Evolutionary conservation across 2,888 invertebrate genomes (phyloP).

Genomic region (Tetropium fuscum): DNA sequence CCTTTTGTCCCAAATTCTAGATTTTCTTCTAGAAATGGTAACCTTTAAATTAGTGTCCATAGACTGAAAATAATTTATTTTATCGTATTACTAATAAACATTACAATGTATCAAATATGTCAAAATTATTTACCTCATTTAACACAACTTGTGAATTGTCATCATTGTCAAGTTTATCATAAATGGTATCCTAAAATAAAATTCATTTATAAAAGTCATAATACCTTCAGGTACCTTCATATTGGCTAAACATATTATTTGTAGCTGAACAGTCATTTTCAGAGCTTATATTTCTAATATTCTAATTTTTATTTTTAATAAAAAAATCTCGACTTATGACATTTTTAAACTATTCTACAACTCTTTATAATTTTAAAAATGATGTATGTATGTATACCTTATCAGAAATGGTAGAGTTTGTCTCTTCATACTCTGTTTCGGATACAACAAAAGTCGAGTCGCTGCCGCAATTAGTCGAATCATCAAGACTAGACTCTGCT

Average conservation of each 20-base stretch:
- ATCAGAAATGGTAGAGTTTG: conserved; percentile 6
- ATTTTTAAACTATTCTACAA: too few species aligned
- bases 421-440: conserved; percentile 3
- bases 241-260: conserved; percentile 11
- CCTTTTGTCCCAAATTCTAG: conserved; percentile 12
- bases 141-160: background rate
- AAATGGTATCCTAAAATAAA: background rate
- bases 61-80: conserved; percentile 5
- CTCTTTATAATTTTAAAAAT: conserved; percentile 7
- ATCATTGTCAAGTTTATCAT: background rate
- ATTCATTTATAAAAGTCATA: background rate
- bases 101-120: background rate
- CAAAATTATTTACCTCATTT: conserved; percentile 1
- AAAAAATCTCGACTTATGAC: too few species aligned
- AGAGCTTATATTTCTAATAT: too few species aligned
- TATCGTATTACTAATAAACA: background rate
- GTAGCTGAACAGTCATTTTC: conserved; percentile 11
- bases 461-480: background rate
- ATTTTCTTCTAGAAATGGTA: conserved; percentile 13
- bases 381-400: conserved; percentile 1
- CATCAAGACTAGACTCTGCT: background rate
- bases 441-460: conserved; percentile 1
- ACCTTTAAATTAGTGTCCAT: background rate
- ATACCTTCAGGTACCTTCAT: conserved; percentile 6
- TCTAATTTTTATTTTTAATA: too few species aligned